phyloP scores from a whole-genome alignment of 35 echinoderm and acorn worm genomes.

The Apostichopus japonicus region DNA sequence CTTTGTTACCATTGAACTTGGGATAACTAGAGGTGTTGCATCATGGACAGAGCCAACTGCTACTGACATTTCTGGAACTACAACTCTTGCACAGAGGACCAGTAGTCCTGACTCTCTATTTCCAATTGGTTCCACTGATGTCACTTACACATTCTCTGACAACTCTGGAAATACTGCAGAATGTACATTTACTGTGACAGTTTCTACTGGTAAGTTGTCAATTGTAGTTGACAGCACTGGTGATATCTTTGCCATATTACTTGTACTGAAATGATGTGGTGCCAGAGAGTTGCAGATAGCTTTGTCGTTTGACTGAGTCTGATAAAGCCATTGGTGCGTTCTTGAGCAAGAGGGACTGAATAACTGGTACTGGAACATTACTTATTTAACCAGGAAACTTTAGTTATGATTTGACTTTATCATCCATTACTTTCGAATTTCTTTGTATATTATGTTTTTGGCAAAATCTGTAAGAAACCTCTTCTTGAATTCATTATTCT shows the following conservation, averaged over 20 bases:
- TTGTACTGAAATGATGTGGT: no score
- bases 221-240: conserved; percentile 9
- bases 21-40: not conserved
- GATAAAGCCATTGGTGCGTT: no score
- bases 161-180: not conserved
- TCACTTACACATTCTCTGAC: not conserved
- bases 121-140: not conserved
- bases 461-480: no score
- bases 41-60: conserved; percentile 17
- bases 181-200: not conserved
- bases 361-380: no score
- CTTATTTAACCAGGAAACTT: no score
- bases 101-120: not conserved
- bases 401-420: no score
- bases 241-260: not conserved
- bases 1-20: not conserved
- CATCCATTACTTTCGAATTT: no score
- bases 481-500: no score
- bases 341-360: no score
- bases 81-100: not conserved
- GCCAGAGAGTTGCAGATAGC: no score
- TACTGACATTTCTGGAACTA: conserved; percentile 17
- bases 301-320: no score
- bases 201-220: not conserved
- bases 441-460: no score